Evolutionary conservation across 2,888 invertebrate genomes (phyloP).

Genomic region (Odontocolon sp.): DNA sequence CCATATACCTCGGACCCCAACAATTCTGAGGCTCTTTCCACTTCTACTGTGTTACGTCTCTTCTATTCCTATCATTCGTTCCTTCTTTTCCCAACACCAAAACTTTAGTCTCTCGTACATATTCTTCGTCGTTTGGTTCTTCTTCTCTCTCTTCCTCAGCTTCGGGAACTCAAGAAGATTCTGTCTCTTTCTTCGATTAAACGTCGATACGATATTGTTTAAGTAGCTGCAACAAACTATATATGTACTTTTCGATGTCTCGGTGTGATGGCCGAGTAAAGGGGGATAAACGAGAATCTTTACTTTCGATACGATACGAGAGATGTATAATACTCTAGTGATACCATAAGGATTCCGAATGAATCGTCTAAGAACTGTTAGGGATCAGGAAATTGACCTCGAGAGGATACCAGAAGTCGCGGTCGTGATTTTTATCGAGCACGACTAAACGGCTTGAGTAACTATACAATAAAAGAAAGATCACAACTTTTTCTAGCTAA

Average conservation of each 20-base stretch:
- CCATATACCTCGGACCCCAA: constrained; percentile 49
- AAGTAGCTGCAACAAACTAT: constrained; percentile 30
- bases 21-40: constrained; percentile 33
- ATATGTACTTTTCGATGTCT: neutral
- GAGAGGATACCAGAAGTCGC: constrained; percentile 1
- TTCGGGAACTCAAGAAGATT: neutral
- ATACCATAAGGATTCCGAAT: neutral
- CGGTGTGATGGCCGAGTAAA: constrained; percentile 9
- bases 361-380: neutral
- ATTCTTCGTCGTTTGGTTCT: constrained; percentile 3
- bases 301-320: constrained; percentile 31
- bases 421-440: constrained; percentile 34
- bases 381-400: neutral
- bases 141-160: neutral
- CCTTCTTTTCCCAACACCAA: constrained; percentile 25
- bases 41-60: constrained; percentile 42
- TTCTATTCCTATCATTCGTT: constrained; percentile 52
- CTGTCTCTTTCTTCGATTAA: constrained; percentile 40
- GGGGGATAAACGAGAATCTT: neutral
- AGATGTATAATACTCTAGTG: neutral
- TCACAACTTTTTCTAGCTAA: too few relatives aligned
- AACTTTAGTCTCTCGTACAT: constrained; percentile 22
- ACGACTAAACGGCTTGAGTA: neutral
- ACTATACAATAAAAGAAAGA: neutral
- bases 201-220: constrained; percentile 44